phyloP scores from a whole-genome alignment of 2,888 invertebrate genomes.

The Hermodice carunculata region DNA sequence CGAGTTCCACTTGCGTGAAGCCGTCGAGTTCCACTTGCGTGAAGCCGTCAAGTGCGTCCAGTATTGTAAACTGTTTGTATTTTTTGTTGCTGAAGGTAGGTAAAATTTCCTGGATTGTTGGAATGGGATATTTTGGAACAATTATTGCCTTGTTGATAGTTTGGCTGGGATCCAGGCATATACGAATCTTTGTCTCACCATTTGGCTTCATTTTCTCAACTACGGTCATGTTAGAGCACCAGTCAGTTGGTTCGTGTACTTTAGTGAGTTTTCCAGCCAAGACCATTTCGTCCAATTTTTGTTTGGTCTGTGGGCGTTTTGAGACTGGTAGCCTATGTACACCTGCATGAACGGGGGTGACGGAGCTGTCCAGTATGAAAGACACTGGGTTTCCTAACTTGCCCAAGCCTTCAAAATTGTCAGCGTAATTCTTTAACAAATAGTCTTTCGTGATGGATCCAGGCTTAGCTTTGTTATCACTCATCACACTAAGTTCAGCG shows the following conservation, averaged over 20 bases:
- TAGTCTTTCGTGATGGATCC: no score
- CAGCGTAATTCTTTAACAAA: no score
- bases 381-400: not conserved
- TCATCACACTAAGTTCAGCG: no score
- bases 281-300: not conserved
- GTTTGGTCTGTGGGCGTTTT: not conserved
- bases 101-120: constrained; percentile 3
- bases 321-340: constrained; percentile 12
- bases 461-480: no score
- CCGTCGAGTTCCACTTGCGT: no score
- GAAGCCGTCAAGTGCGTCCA: constrained; percentile 3
- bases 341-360: constrained; percentile 1
- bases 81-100: not conserved
- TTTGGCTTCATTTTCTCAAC: not conserved
- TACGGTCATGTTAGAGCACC: constrained; percentile 9
- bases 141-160: constrained; percentile 17
- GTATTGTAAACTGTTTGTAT: constrained; percentile 1
- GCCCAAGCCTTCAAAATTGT: constrained; percentile 6
- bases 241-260: constrained; percentile 2
- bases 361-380: not conserved
- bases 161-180: constrained; percentile 22
- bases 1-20: constrained; percentile 10
- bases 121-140: constrained; percentile 8
- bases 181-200: constrained; percentile 7
- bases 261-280: not conserved